Conservation (phyloP, 2,888 invertebrate species). For the Orgyia antiqua region DNA sequence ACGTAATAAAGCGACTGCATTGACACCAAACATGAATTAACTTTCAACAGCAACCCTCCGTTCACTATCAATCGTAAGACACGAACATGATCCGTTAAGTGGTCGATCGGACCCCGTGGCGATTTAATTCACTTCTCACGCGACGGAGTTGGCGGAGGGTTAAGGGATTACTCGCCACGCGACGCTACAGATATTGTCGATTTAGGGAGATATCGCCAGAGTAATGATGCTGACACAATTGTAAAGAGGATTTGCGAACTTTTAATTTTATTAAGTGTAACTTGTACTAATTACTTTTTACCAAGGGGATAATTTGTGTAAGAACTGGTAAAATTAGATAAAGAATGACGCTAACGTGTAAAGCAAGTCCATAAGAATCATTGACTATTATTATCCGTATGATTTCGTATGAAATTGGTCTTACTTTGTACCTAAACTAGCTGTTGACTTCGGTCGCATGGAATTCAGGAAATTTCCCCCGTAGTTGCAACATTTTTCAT, state of each 20-base stretch:
- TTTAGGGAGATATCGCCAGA: conserved; percentile 51
- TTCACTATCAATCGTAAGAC: conserved; percentile 66
- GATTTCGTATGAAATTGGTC: too few species aligned
- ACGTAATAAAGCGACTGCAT: conserved; percentile 60
- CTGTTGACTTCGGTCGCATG: too few species aligned
- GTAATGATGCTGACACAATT: conserved; percentile 60
- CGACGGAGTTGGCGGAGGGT: conserved; percentile 59
- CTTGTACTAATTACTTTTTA: too few species aligned
- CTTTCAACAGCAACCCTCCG: conserved; percentile 61
- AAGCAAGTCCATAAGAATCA: too few species aligned
- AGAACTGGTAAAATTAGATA: too few species aligned
- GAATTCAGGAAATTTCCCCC: too few species aligned
- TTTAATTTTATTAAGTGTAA: conserved; percentile 11
- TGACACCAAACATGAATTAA: conserved; percentile 75
- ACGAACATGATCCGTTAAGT: conserved; percentile 66
- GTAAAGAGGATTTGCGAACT: conserved; percentile 35
- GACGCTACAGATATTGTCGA: conserved; percentile 73
- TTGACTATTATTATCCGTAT: too few species aligned
- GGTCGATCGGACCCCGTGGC: conserved; percentile 63
- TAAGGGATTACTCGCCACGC: conserved; percentile 69
- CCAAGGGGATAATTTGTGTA: too few species aligned
- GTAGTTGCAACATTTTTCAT: too few species aligned
- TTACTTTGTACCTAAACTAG: too few species aligned
- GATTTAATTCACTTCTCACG: conserved; percentile 72
- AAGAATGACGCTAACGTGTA: too few species aligned